phyloP scores from a whole-genome alignment of 2,797 vertebrate genomes.

The Astyanax mexicanus region DNA sequence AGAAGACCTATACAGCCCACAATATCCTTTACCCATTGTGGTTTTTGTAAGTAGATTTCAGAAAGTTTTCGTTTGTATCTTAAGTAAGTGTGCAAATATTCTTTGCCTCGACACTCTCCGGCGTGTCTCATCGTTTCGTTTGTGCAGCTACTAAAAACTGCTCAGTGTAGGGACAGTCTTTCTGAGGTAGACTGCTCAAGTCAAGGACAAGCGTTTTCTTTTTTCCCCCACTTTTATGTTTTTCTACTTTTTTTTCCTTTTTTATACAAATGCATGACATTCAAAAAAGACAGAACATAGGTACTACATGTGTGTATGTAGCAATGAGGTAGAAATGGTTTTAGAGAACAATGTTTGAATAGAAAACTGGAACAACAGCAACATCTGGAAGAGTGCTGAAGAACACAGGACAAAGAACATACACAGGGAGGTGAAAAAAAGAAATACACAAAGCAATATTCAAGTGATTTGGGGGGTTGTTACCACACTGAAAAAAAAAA shows the following conservation, averaged over 20 bases:
- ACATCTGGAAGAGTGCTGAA: constrained; percentile 80
- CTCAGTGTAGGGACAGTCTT: constrained; percentile 97
- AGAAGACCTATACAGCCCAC: constrained; percentile 87
- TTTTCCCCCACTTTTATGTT: constrained; percentile 60
- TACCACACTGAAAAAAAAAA: constrained; percentile 63
- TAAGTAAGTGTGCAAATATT: constrained; percentile 83
- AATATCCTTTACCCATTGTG: constrained; percentile 83
- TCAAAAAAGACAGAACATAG: constrained; percentile 97
- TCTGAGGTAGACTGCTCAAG: constrained; percentile 97
- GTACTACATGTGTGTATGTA: constrained; percentile 99
- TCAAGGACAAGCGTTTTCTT: constrained; percentile 85
- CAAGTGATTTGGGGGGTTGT: constrained; percentile 74
- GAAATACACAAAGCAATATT: constrained; percentile 74
- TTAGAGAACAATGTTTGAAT: constrained; percentile 89
- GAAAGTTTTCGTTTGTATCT: constrained; percentile 80
- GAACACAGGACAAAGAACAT: constrained; percentile 68
- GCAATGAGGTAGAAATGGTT: constrained; percentile 99
- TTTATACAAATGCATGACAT: constrained; percentile 96
- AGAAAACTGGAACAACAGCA: constrained; percentile 79
- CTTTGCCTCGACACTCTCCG: constrained; percentile 83
- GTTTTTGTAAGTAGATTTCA: constrained; percentile 83
- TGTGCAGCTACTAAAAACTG: constrained; percentile 83
- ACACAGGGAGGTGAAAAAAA: constrained; percentile 75
- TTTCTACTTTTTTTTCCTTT: constrained; percentile 70
- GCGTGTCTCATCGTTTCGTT: constrained; percentile 83